Base-by-base conservation (phyloP, 2,888 invertebrate genomes). In the Autographa pulchrina region DNA sequence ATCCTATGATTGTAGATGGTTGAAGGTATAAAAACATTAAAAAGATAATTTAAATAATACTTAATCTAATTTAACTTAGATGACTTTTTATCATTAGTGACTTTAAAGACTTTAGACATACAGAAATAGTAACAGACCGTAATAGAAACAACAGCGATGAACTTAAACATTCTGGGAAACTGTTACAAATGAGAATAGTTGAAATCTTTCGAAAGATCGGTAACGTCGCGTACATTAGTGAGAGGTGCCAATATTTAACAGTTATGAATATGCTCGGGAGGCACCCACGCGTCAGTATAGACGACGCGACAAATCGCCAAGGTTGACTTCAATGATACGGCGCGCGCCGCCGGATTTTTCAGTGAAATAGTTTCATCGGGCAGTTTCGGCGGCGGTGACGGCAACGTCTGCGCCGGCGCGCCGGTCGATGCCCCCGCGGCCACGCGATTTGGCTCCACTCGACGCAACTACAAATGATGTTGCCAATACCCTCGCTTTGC, bases 391-490 rank as follows among this genome's bases (percentile, higher is more conserved):
- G 90, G 87, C 89, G 90, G 90, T 92, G 94, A 92, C 93, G 96
- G 94, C 94, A 92, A 92, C 93, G 96, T 93, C 96, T 94, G 95
- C 92, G 95, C 92, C 92, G 93, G 90, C 92, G 92, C 87, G 89
- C 89, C 92, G 96, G 96, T 96, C 94, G 91, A 92, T 94, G 95
- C 93, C 95, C 92, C 90, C 90, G 89, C 89, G 86, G 90, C 91
- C 93, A 92, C 92, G 94, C 94, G 92, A 92, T 93, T 93, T 92
- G 92, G 92, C 93, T 90, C 90, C 82, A 88, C 90, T 90, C 88
- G 81, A 85, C 89, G 86, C 90, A 88, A 89, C 90, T 89, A 89
- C 91, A 87, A 90, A 91, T 91, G 89, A 86, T 87, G 81, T 85
- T 86, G 87, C 88, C 88, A 88, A 88, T 86, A 87, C 80, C 79